phyloP scores from a whole-genome alignment of 1,140 invertebrate genomes.

The Ectropis grisescens region DNA sequence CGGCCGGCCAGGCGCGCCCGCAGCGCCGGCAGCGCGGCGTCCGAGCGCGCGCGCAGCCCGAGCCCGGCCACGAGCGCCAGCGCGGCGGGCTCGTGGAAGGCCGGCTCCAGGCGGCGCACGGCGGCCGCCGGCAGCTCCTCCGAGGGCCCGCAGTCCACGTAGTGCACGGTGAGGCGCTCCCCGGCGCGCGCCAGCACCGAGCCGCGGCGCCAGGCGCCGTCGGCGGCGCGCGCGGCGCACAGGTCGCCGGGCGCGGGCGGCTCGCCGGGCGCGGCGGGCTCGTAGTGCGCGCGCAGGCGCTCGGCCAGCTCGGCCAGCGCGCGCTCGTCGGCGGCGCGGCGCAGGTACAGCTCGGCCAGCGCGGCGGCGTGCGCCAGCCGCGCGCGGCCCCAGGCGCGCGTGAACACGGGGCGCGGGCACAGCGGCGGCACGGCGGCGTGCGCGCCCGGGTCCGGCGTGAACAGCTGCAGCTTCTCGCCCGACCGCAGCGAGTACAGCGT shows the following conservation, averaged over 20 bases:
- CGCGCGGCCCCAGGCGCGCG: conserved; percentile 61
- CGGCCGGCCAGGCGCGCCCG: conserved; percentile 50
- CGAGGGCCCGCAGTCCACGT: conserved; percentile 84
- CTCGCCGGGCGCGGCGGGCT: too few species aligned
- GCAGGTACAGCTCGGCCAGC: conserved; percentile 73
- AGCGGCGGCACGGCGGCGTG: conserved; percentile 67
- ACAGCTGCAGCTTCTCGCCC: conserved; percentile 72
- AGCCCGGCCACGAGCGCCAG: conserved; percentile 67
- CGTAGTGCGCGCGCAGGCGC: conserved; percentile 69
- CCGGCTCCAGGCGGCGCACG: conserved; percentile 67
- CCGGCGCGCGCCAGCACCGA: conserved; percentile 65
- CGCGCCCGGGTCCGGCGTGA: conserved; percentile 57
- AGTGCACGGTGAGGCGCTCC: conserved; percentile 72
- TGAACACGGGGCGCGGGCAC: conserved; percentile 71
- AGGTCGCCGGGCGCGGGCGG: conserved; percentile 34
- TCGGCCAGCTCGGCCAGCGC: conserved; percentile 49
- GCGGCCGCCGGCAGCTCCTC: conserved; percentile 69
- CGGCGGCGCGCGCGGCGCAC: conserved; percentile 73
- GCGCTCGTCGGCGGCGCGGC: conserved; percentile 57
- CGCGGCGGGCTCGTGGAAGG: conserved; percentile 70
- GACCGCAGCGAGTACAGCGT: conserved; percentile 68
- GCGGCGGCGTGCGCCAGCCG: conserved; percentile 62
- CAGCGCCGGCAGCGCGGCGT: conserved; percentile 35
- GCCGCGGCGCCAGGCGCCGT: conserved; percentile 79
- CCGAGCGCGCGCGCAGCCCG: conserved; percentile 36